These are phyloP conservation scores for Tachina fera DNA, from an alignment of 2,888 invertebrate genomes.

Conservation along the genomic window DNA sequence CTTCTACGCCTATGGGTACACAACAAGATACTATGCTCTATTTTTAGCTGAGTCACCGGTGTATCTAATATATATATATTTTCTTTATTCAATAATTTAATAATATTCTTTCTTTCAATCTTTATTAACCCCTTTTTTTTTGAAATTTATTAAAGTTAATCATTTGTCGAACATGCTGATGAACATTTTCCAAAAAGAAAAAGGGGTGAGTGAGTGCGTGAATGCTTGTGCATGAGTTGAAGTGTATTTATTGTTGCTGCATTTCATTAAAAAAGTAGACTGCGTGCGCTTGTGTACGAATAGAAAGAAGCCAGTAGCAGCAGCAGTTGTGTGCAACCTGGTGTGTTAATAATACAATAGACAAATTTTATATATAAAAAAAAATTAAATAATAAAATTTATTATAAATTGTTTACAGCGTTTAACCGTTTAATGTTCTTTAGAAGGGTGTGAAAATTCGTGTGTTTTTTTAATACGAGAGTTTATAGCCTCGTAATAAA, in stretches of 20 bases:
- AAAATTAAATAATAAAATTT: constrained; percentile 55
- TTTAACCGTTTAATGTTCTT: constrained; percentile 65
- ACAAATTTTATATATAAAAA: constrained; percentile 31
- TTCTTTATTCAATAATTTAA: constrained; percentile 45
- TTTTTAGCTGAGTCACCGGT: constrained; percentile 24
- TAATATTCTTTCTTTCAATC: constrained; percentile 38
- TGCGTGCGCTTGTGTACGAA: background rate
- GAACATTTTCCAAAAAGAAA: constrained; percentile 4
- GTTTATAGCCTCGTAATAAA: constrained; percentile 49
- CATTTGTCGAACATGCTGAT: constrained; percentile 62
- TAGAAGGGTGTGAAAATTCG: constrained; percentile 64
- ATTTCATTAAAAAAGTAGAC: background rate
- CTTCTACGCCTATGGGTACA: no score
- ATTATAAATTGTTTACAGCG: constrained; percentile 70
- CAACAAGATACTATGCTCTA: background rate
- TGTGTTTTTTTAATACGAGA: constrained; percentile 12
- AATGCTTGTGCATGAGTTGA: constrained; percentile 28
- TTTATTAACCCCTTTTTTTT: constrained; percentile 67
- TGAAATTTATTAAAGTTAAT: constrained; percentile 71
- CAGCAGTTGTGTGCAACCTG: constrained; percentile 68
- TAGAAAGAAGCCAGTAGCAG: constrained; percentile 35
- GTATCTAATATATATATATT: constrained; percentile 17
- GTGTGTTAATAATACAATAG: constrained; percentile 63
- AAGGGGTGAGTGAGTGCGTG: constrained; percentile 64
- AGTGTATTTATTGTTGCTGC: constrained; percentile 37